Evolutionary conservation across 1,140 invertebrate species (phyloP), one percentile per base, ranked within the genome.

Genomic region (Teleogryllus occipitalis): DNA sequence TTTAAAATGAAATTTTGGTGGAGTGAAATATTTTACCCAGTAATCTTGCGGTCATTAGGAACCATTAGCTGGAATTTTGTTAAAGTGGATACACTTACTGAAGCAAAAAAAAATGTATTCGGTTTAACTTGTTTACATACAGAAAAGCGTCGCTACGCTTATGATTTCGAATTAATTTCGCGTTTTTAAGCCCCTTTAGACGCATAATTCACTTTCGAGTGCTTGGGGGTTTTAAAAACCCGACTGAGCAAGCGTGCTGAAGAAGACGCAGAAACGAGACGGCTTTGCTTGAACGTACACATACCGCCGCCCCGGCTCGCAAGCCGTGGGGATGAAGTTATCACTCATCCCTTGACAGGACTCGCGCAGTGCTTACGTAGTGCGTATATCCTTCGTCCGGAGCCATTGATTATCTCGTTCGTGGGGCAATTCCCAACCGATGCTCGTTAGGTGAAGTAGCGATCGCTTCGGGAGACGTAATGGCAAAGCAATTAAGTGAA

Each of bases 31-130:
- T 65, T 65, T 65, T 18, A 65, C 54, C 54, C 54, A 65, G 54
- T 65, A 65, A 65, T 65, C 54, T 65, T 65, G 54, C 18, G 54
- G 54, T 65, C 54, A 65, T 65, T 65, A 65, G 54, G 54, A 65
- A 65, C 54, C 54, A 65, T 65, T 65, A 65, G 54, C 54, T 65
- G 54, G 54, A 65, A 65, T 65, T 65, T 65, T 65, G 54, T 65
- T 65, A 65, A 65, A 65, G 54, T 65, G 54, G 54, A 65, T 65
- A 65, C 54, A 65, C 54, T 65, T 65, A 10, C 54, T 65, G 54
- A 14, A 18, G 54, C 10, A 18, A 14, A 65, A 65, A 65, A 39
- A 65, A 65, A 65, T 65, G 54, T 65, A 18, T 65, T 65, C 54
- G 54, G 54, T 65, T 65, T 65, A 65, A 65, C 54, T 65, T 65